These are phyloP conservation scores for Alviniconcha marisindica DNA, from an alignment of 1,140 invertebrate genomes.

Conservation along the genomic window DNA sequence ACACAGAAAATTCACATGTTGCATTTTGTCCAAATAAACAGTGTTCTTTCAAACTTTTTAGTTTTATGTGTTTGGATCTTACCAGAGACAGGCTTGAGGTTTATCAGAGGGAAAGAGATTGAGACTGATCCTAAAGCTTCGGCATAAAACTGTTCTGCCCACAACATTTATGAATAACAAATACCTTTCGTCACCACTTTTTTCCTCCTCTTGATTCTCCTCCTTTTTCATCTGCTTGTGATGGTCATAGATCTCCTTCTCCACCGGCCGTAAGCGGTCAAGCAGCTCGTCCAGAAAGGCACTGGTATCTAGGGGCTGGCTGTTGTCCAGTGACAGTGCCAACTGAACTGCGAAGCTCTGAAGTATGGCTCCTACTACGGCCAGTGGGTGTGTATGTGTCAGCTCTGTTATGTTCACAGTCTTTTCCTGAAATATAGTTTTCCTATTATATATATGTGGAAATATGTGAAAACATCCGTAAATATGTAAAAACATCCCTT, in stretches of 20 bases:
- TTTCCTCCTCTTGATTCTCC: slow-evolving; percentile 9
- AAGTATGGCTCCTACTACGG: slow-evolving; percentile 83
- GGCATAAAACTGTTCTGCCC: too few species aligned
- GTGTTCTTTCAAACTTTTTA: too few species aligned
- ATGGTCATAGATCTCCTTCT: slow-evolving; percentile 73
- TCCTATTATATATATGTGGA: too few species aligned
- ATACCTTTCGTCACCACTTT: background rate
- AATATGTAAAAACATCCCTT: too few species aligned
- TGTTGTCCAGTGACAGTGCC: slow-evolving; percentile 65
- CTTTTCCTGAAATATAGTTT: slow-evolving; percentile 55
- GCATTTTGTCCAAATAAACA: too few species aligned
- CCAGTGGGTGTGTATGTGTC: slow-evolving; percentile 84
- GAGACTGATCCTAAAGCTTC: too few species aligned
- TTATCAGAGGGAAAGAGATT: too few species aligned
- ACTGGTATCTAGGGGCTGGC: slow-evolving; percentile 59
- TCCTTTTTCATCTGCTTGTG: background rate
- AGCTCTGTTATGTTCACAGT: slow-evolving; percentile 74
- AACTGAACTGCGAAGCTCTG: slow-evolving; percentile 72
- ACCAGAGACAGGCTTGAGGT: too few species aligned
- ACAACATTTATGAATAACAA: too few species aligned
- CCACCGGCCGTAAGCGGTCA: slow-evolving; percentile 80
- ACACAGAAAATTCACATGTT: too few species aligned
- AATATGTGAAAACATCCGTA: too few species aligned
- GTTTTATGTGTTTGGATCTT: too few species aligned
- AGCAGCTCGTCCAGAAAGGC: slow-evolving; percentile 80